Conservation (phyloP, 2,888 invertebrate genomes). For the Prenolepis imparis region DNA sequence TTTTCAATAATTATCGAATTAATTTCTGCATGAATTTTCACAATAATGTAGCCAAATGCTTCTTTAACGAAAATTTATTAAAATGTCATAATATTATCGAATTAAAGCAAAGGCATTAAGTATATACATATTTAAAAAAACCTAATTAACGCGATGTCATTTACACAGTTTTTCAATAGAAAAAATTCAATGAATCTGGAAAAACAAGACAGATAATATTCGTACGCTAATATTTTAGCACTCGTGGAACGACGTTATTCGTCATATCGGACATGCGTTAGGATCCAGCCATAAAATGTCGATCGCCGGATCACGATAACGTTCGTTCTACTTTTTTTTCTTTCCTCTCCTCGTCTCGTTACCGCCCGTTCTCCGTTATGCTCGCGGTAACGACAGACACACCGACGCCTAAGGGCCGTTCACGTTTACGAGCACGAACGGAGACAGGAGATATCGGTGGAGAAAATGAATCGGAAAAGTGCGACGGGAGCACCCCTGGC, state of each 20-base stretch:
- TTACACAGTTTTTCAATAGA: not conserved
- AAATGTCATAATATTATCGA: not conserved
- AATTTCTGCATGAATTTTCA: not conserved
- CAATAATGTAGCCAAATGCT: not conserved
- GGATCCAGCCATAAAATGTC: conserved; percentile 73
- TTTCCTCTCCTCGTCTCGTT: conserved; percentile 64
- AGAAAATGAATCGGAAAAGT: conserved; percentile 83
- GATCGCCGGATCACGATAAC: conserved; percentile 69
- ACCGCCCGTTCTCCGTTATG: conserved; percentile 71
- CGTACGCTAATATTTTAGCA: conserved; percentile 48
- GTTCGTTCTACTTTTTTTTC: conserved; percentile 60
- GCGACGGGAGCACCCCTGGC: conserved; percentile 77
- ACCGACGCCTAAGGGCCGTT: conserved; percentile 82
- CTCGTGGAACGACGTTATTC: conserved; percentile 59
- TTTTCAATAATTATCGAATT: not conserved
- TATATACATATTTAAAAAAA: not conserved
- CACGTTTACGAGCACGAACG: conserved; percentile 81
- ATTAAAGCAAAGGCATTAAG: not conserved
- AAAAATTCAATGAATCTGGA: conserved; percentile 2
- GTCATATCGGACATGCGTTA: conserved; percentile 71
- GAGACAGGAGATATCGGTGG: conserved; percentile 77
- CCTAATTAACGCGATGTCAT: not conserved
- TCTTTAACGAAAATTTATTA: not conserved
- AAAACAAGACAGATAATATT: conserved; percentile 28
- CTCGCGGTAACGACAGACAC: conserved; percentile 77